Percentiles rank a stretch among this genome's conserved stretches.
Evolutionary conservation across 2,888 invertebrate genomes (phyloP).

Genomic region (Amblyjoppa fuscipennis): DNA sequence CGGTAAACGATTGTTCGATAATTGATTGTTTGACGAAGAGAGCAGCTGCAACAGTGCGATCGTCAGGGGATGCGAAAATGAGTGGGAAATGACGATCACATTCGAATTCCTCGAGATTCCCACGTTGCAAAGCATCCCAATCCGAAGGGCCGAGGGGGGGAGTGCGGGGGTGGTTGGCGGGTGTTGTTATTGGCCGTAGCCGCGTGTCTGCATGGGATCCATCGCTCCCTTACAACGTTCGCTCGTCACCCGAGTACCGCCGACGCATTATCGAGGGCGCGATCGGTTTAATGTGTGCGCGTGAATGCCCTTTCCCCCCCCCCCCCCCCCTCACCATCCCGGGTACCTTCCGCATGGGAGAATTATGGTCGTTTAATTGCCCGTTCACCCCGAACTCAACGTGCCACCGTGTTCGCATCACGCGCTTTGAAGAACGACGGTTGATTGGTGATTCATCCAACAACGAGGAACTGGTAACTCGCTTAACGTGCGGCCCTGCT

Average conservation of each 20-base stretch:
- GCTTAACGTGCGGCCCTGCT: conserved; percentile 1
- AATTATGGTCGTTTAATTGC: conserved; percentile 76
- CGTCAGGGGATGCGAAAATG: conserved; percentile 46
- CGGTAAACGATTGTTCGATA: conserved; percentile 21
- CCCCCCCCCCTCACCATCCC: not conserved
- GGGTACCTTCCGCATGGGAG: conserved; percentile 73
- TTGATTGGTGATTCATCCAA: conserved; percentile 81
- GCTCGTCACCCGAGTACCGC: conserved; percentile 37
- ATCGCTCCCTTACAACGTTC: conserved; percentile 24
- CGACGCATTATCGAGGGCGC: conserved; percentile 73
- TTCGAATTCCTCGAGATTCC: conserved; percentile 70
- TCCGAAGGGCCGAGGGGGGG: not conserved
- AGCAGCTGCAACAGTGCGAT: conserved; percentile 51
- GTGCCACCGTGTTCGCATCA: conserved; percentile 46
- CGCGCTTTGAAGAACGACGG: conserved; percentile 70
- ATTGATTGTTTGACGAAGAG: conserved; percentile 33
- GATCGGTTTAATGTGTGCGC: conserved; percentile 73
- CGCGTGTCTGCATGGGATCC: conserved; percentile 70
- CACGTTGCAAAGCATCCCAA: conserved; percentile 68
- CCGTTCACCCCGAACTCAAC: conserved; percentile 51
- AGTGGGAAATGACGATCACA: conserved; percentile 65
- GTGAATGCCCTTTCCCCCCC: conserved; percentile 43
- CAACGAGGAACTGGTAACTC: conserved; percentile 42
- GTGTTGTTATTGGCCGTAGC: conserved; percentile 66
- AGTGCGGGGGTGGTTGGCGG: conserved; percentile 22